Base-by-base conservation (phyloP, 2,888 invertebrate genomes). In the Melinaea menophilus region DNA sequence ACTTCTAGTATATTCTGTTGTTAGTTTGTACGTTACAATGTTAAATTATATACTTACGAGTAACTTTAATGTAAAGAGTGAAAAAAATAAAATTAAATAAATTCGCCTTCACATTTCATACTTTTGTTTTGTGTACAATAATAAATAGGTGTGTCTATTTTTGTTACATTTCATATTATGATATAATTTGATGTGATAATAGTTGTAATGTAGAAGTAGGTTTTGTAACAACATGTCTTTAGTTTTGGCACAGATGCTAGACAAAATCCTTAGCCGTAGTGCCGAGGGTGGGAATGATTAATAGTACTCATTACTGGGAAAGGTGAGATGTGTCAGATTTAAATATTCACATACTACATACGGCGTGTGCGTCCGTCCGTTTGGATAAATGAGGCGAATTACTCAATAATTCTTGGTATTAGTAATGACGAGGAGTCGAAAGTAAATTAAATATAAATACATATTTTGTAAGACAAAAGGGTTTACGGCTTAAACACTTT, bases 201-300 rank as follows among this genome's bases (percentile, higher is more conserved):
- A 22, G 22, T 22, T 22, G 22, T 22, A 22, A 1, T 22, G 22
- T 60, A 51, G 33, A 59, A 68, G 72, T 51, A 51, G 75, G 77
- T 80, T 80, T 77, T 78, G 66, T 72, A 76, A 75, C 76, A 68
- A 74, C 58, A 79, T 72, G 72, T 83, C 82, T 79, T 84, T 85
- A 85, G 82, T 85, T 85, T 84, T 84, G 80, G 81, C 87, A 82
- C 88, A 87, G 81, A 84, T 86, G 85, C 72, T 76, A 72, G 74
- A 72, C 72, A 73, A 79, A 76, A 75, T 78, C 74, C 78, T 76
- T 71, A 72, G 68, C 68, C 70, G 66, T 78, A 76, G 74, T 78
- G 70, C 71, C 62, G 62, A 61, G 55, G 63, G 72, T 66, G 59
- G 66, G 70, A 22, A 22, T 90, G 86, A 90, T 90, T 88, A 88